These are phyloP conservation scores for Oscheius sp. DNA, from an alignment of 2,888 invertebrate species.

Conservation along the genomic window DNA sequence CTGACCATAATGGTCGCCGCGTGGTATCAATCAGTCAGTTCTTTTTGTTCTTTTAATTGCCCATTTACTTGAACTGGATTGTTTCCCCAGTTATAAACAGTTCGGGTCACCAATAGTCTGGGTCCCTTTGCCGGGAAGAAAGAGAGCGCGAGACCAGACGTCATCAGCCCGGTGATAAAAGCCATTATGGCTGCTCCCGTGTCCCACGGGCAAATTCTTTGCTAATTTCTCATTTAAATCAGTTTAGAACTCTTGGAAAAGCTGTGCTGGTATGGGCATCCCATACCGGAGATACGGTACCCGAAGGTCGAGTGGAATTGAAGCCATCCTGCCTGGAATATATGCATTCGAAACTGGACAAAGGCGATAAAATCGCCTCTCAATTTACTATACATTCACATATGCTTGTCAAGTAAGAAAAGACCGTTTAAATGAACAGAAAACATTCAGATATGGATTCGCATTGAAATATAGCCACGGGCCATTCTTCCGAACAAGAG, in stretches of 20 bases:
- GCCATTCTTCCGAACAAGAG: slow-evolving; percentile 18
- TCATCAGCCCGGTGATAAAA: not conserved
- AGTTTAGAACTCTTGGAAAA: slow-evolving; percentile 10
- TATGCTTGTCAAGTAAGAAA: slow-evolving; percentile 31
- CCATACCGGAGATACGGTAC: slow-evolving; percentile 26
- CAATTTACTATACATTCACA: slow-evolving; percentile 15
- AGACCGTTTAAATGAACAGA: not conserved
- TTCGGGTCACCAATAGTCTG: not conserved
- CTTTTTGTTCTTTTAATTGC: too few relatives aligned
- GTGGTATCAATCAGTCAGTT: too few relatives aligned
- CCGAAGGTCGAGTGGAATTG: slow-evolving; percentile 14
- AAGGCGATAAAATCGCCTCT: slow-evolving; percentile 16
- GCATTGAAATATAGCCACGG: slow-evolving; percentile 20
- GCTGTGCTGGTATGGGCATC: slow-evolving; percentile 28
- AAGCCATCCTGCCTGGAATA: slow-evolving; percentile 23
- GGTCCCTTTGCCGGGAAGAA: too few relatives aligned
- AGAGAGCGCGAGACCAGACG: too few relatives aligned
- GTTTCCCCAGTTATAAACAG: too few relatives aligned
- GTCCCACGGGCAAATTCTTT: too few relatives aligned
- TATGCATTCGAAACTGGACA: slow-evolving; percentile 27
- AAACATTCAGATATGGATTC: slow-evolving; percentile 28
- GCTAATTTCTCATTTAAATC: not conserved
- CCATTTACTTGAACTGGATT: too few relatives aligned
- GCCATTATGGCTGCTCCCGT: not conserved
- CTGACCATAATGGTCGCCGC: too few relatives aligned